These are phyloP conservation scores for Spisula solida DNA, from an alignment of 2,888 invertebrate species.

Conservation along the genomic window DNA sequence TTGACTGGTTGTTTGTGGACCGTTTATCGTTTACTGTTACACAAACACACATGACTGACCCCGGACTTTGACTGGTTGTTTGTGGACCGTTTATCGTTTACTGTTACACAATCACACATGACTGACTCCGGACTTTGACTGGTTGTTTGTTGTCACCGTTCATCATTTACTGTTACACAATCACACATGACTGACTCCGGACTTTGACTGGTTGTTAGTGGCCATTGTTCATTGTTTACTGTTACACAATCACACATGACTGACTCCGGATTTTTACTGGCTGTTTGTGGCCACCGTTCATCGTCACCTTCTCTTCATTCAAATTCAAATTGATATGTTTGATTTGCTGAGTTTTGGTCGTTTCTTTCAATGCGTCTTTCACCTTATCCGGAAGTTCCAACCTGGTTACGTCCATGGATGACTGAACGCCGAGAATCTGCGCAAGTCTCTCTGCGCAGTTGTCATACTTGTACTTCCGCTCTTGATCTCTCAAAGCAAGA, in stretches of 20 bases:
- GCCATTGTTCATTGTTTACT: background rate
- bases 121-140: background rate
- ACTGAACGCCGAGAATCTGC: conserved; percentile 47
- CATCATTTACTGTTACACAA: too few species aligned
- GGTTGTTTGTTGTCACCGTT: background rate
- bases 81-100: background rate
- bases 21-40: conserved; percentile 13
- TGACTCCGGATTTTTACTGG: background rate
- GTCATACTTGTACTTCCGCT: conserved; percentile 42
- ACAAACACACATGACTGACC: background rate
- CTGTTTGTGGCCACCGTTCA: background rate
- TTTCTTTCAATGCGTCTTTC: conserved; percentile 58
- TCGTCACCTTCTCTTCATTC: conserved; percentile 21
- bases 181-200: background rate
- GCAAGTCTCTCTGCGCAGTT: conserved; percentile 45
- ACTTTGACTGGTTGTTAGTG: background rate
- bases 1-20: background rate
- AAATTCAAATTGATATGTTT: conserved; percentile 57
- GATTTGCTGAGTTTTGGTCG: conserved; percentile 60
- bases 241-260: background rate
- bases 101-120: too few species aligned
- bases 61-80: background rate
- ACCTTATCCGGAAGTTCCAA: conserved; percentile 55
- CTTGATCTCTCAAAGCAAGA: conserved; percentile 59
- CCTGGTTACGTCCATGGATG: background rate